Evolutionary conservation across 64 coral and sea anemone genomes (phyloP).

Genomic region (Dendronephthya gigantea): DNA sequence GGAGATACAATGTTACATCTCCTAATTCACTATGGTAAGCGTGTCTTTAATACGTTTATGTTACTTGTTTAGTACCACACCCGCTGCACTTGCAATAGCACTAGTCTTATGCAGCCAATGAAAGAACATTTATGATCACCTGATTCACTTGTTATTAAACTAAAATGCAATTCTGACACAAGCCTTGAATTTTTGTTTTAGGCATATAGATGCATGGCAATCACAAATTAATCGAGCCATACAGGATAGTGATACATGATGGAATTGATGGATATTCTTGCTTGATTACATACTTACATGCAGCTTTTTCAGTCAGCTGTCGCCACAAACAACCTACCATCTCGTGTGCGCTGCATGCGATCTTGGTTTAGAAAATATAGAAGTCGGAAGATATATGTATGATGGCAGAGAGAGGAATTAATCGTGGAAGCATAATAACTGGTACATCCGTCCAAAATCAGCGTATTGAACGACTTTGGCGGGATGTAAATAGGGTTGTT

Average conservation of each 20-base stretch:
- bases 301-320: neutral
- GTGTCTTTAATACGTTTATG: no score
- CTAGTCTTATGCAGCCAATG: neutral
- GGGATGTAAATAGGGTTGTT: neutral
- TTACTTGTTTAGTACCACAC: neutral
- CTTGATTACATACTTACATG: neutral
- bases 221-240: no score
- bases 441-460: neutral
- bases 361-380: neutral
- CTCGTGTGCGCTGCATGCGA: neutral
- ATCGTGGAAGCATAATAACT: constrained; percentile 7
- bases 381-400: neutral
- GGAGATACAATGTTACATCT: neutral
- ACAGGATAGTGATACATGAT: no score
- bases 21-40: neutral
- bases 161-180: neutral
- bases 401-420: neutral
- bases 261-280: neutral
- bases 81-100: neutral
- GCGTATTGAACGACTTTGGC: neutral
- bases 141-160: neutral
- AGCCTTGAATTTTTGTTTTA: no score
- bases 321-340: neutral
- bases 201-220: neutral
- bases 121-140: neutral